phyloP scores from a whole-genome alignment of 2,797 vertebrate species.

The Alfaro cultratus region DNA sequence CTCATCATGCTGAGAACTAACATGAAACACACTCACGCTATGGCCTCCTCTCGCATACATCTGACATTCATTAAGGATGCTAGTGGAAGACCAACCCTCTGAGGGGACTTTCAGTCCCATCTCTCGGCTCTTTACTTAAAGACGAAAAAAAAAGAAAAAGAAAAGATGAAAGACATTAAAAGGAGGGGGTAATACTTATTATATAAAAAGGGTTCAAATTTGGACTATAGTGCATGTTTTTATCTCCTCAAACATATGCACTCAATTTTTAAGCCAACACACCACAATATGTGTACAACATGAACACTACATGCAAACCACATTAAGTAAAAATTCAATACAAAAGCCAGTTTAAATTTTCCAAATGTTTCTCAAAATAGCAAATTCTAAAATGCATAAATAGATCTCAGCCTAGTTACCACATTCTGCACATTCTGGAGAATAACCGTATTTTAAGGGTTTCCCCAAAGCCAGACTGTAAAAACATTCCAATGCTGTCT shows the following conservation, averaged over 20 bases:
- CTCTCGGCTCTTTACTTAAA: constrained; percentile 64
- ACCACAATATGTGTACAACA: constrained; percentile 12
- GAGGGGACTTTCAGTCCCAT: constrained; percentile 74
- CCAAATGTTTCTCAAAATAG: background rate
- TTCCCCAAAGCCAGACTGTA: constrained; percentile 54
- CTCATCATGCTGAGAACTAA: constrained; percentile 83
- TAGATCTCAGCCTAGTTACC: constrained; percentile 19
- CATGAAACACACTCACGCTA: constrained; percentile 85
- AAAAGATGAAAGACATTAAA: constrained; percentile 48
- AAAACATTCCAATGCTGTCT: constrained; percentile 74
- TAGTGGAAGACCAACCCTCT: constrained; percentile 70
- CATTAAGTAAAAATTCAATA: background rate
- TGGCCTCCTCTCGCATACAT: constrained; percentile 80
- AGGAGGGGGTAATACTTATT: constrained; percentile 51
- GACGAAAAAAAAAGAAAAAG: constrained; percentile 39
- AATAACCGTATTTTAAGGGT: constrained; percentile 45
- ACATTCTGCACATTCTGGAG: constrained; percentile 40
- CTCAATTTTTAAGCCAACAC: constrained; percentile 17
- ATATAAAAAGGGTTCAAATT: constrained; percentile 44
- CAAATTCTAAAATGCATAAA: background rate
- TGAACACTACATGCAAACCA: background rate
- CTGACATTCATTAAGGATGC: constrained; percentile 84
- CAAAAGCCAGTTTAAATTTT: background rate
- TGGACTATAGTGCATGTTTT: background rate
- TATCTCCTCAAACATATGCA: constrained; percentile 29